phyloP scores from a whole-genome alignment of 2,797 vertebrate species.

The Thripadectes ignobilis region DNA sequence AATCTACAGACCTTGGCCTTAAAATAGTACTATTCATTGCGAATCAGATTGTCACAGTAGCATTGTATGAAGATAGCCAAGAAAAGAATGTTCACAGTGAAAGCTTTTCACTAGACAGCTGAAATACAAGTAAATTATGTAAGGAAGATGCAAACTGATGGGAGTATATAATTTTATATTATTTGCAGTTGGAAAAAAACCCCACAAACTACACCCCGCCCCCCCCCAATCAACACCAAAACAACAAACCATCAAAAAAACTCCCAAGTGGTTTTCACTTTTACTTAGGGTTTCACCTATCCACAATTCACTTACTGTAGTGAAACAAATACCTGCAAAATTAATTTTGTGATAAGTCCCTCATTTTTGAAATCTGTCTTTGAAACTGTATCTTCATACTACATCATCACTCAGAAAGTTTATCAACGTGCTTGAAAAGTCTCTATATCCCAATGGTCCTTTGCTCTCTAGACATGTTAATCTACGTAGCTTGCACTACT shows the following conservation, averaged over 20 bases:
- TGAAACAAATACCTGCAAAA: background rate
- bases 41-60: background rate
- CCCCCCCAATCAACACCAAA: too few species aligned
- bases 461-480: background rate
- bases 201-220: accelerated
- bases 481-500: background rate
- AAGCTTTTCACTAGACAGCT: background rate
- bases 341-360: background rate
- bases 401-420: background rate
- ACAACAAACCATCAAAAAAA: too few species aligned
- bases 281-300: background rate
- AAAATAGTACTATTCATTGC: background rate
- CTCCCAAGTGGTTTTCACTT: background rate
- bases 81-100: background rate
- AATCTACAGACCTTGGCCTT: background rate
- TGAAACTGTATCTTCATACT: background rate
- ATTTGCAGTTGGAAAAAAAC: background rate
- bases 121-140: background rate
- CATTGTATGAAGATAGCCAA: background rate
- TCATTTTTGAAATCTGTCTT: background rate
- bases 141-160: background rate
- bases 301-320: background rate
- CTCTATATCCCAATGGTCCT: background rate
- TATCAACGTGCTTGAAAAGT: background rate
- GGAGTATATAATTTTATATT: background rate